phyloP scores from a whole-genome alignment of 2,113 vertebrate species.

The Calonectris borealis region DNA sequence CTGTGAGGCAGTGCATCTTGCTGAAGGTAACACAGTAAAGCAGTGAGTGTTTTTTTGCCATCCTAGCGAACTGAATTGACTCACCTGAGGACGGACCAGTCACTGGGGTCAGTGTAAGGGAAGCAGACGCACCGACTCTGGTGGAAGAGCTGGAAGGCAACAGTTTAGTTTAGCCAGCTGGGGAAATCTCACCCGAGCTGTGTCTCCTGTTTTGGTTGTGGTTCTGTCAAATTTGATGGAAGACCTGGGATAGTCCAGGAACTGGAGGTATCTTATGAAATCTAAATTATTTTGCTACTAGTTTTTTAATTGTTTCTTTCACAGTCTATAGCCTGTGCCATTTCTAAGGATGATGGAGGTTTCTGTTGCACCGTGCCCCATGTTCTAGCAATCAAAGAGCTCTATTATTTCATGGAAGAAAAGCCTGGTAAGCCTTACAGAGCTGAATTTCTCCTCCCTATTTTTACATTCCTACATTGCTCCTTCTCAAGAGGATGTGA shows the following conservation, averaged over 20 bases:
- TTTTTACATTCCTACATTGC: background rate
- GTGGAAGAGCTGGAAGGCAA: background rate
- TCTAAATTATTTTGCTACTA: background rate
- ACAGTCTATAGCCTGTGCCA: background rate
- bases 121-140: background rate
- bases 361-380: background rate
- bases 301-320: background rate
- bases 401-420: background rate
- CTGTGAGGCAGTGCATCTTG: background rate
- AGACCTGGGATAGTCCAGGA: background rate
- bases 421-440: background rate
- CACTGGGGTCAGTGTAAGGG: background rate
- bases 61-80: background rate
- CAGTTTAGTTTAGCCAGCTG: background rate
- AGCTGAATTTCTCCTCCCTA: background rate
- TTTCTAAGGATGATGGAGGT: background rate
- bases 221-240: background rate
- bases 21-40: background rate
- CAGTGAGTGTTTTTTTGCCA: background rate
- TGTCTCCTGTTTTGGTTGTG: background rate
- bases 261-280: background rate
- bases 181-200: background rate
- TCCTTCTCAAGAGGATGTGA: conserved; percentile 10
- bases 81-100: background rate
- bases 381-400: background rate